These are phyloP conservation scores for Gymnoscelis rufifasciata DNA, from an alignment of 2,888 invertebrate genomes.

Conservation along the genomic window DNA sequence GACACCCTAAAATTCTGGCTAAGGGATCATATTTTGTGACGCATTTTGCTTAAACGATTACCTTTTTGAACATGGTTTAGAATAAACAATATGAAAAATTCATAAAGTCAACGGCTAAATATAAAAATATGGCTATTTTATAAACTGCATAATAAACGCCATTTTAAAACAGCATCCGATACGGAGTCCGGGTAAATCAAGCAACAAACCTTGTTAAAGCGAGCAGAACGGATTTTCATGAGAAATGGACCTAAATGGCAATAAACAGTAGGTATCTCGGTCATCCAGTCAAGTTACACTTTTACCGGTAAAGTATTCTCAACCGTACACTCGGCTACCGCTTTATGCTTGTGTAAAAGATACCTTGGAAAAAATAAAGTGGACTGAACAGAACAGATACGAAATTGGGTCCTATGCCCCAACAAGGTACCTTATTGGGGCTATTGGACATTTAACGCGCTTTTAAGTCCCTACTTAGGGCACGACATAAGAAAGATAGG, in stretches of 20 bases:
- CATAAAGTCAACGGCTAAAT: too few species aligned
- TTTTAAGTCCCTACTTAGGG: too few species aligned
- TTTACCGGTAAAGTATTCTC: slow-evolving; percentile 46
- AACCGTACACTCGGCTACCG: slow-evolving; percentile 43
- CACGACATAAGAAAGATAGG: too few species aligned
- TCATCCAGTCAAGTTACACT: slow-evolving; percentile 33
- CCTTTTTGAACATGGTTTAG: too few species aligned
- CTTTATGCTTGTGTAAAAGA: slow-evolving; percentile 47
- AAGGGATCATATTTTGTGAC: not conserved
- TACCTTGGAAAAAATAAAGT: slow-evolving; percentile 47
- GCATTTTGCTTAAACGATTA: too few species aligned
- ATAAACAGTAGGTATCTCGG: slow-evolving; percentile 30
- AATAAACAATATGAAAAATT: too few species aligned
- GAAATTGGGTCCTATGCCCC: not conserved
- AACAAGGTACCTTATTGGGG: too few species aligned
- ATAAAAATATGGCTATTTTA: too few species aligned
- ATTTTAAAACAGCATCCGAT: slow-evolving; percentile 10
- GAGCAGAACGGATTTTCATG: slow-evolving; percentile 27
- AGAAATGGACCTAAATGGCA: slow-evolving; percentile 31
- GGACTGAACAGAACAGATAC: slow-evolving; percentile 33
- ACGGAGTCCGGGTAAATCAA: slow-evolving; percentile 17
- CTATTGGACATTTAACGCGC: too few species aligned
- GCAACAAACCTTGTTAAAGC: slow-evolving; percentile 23
- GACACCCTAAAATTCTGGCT: not conserved
- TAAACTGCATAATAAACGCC: not conserved